Conservation (phyloP, 2,113 vertebrate species). For the Vimba vimba region DNA sequence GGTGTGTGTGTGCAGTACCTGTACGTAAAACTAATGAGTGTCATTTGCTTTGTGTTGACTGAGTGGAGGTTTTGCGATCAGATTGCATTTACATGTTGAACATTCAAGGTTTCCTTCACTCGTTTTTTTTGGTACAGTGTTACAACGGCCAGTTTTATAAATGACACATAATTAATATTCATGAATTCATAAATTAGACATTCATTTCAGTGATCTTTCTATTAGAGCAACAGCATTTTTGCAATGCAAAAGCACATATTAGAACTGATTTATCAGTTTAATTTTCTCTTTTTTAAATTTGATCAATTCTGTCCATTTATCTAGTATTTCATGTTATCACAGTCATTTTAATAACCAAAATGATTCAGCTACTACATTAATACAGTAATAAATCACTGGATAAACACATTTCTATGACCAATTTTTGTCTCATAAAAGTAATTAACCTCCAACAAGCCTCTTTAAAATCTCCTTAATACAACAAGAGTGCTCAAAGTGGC, state of each 20-base stretch:
- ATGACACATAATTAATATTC: neutral
- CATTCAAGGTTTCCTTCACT: neutral
- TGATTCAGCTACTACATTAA: neutral
- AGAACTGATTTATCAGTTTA: neutral
- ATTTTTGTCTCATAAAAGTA: slow-evolving; percentile 2
- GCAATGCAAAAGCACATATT: neutral
- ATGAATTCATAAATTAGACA: neutral
- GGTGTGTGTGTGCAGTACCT: neutral
- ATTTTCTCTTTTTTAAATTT: too few relatives aligned
- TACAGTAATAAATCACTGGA: neutral
- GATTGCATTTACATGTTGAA: neutral
- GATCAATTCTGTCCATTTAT: neutral
- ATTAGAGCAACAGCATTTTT: neutral
- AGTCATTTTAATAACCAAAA: neutral
- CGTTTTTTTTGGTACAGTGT: neutral
- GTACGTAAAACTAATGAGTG: neutral
- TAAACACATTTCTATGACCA: slow-evolving; percentile 10
- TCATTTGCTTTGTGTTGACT: neutral
- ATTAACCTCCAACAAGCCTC: neutral
- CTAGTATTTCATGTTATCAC: neutral
- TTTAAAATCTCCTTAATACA: slow-evolving; percentile 19
- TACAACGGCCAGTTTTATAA: neutral
- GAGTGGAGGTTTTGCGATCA: neutral
- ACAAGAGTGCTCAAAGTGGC: neutral
- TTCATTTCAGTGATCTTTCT: neutral